These are phyloP conservation scores for Drosophila grimshawi DNA, from an alignment of 1,140 invertebrate species.

Conservation along the genomic window DNA sequence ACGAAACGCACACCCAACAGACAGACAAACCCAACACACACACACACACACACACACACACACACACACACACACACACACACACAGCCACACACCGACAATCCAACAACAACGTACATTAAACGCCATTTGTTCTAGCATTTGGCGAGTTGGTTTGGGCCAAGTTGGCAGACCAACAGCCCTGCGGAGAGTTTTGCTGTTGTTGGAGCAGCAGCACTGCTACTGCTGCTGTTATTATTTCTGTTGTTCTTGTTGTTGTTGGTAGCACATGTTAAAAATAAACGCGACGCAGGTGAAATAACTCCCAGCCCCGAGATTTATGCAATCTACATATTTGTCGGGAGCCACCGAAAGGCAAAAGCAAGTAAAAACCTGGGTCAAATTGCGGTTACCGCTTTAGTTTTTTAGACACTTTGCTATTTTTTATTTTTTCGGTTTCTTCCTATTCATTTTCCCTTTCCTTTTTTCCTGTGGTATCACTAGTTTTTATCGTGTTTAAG, in stretches of 20 bases:
- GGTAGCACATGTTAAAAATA: slow-evolving; percentile 74
- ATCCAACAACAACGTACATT: slow-evolving; percentile 49
- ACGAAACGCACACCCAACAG: slow-evolving; percentile 18
- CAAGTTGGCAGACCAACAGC: slow-evolving; percentile 22
- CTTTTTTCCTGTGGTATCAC: slow-evolving; percentile 26
- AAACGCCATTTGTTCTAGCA: slow-evolving; percentile 60
- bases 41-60: background rate
- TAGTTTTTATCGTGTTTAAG: slow-evolving; percentile 29
- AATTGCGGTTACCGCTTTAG: slow-evolving; percentile 75
- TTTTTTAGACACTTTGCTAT: slow-evolving; percentile 31
- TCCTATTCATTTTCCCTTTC: slow-evolving; percentile 8
- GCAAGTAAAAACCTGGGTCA: slow-evolving; percentile 76
- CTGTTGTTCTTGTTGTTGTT: slow-evolving; percentile 27
- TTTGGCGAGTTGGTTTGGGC: slow-evolving; percentile 29
- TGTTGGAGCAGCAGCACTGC: background rate
- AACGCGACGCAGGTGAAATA: slow-evolving; percentile 55
- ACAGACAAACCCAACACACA: slow-evolving; percentile 10
- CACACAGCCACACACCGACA: slow-evolving; percentile 1
- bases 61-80: background rate
- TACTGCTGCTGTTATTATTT: slow-evolving; percentile 28
- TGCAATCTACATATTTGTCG: slow-evolving; percentile 81
- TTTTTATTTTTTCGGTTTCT: slow-evolving; percentile 21
- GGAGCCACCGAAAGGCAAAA: slow-evolving; percentile 67
- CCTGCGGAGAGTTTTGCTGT: background rate
- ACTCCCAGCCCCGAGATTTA: slow-evolving; percentile 27